Percentiles rank a stretch among this genome's conserved stretches.
Conservation (phyloP, 2,888 invertebrate genomes). For the Cheilosia soror region DNA sequence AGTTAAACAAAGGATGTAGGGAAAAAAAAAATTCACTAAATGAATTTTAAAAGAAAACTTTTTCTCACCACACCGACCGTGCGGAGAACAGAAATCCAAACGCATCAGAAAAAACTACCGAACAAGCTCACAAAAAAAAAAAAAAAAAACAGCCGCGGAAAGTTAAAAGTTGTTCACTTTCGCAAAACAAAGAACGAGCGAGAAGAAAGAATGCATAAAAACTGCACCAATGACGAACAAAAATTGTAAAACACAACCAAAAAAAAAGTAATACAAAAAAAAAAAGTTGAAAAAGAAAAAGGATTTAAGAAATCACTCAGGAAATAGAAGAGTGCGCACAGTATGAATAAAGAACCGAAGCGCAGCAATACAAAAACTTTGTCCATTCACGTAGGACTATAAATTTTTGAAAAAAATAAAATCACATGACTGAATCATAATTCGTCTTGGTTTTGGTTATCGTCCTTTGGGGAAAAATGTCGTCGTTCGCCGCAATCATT, state of each 20-base stretch:
- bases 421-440: slow-evolving; percentile 64
- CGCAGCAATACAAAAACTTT: slow-evolving; percentile 56
- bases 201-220: background rate
- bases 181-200: slow-evolving; percentile 46
- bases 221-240: slow-evolving; percentile 37
- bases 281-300: slow-evolving; percentile 23
- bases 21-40: slow-evolving; percentile 44
- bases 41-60: slow-evolving; percentile 74
- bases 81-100: slow-evolving; percentile 10
- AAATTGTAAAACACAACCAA: slow-evolving; percentile 14
- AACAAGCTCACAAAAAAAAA: slow-evolving; percentile 20
- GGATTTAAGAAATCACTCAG: slow-evolving; percentile 62
- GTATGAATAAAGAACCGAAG: slow-evolving; percentile 57
- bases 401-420: slow-evolving; percentile 37
- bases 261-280: slow-evolving; percentile 14
- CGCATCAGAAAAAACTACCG: background rate
- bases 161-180: slow-evolving; percentile 65
- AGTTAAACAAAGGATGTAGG: slow-evolving; percentile 33
- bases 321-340: slow-evolving; percentile 40
- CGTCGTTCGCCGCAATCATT: slow-evolving; percentile 24
- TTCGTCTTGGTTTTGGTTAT: slow-evolving; percentile 14
- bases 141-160: slow-evolving; percentile 27
- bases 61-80: slow-evolving; percentile 34
- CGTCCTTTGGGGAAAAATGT: slow-evolving; percentile 3
- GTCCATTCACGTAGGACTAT: slow-evolving; percentile 57